Percentiles rank a stretch among this genome's conserved stretches.
phyloP scores from a whole-genome alignment of 2,888 invertebrate genomes.

The Diabrotica balteata region DNA sequence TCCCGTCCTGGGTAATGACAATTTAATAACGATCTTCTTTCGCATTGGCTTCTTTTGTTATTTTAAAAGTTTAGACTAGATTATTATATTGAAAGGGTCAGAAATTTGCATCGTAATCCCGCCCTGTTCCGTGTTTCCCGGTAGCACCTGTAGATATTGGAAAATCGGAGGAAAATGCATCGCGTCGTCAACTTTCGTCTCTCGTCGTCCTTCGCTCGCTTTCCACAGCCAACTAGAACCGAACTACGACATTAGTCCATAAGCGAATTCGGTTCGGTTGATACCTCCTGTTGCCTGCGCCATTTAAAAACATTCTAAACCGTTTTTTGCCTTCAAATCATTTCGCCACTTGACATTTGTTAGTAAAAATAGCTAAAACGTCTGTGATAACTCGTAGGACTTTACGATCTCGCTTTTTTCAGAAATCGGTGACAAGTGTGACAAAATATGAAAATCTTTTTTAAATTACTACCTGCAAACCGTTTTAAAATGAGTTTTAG shows the following conservation, averaged over 20 bases:
- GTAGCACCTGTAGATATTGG: constrained; percentile 48
- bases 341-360: not conserved
- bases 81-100: too few species aligned
- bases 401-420: not conserved
- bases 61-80: too few species aligned
- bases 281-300: constrained; percentile 13
- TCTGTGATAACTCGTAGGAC: constrained; percentile 11
- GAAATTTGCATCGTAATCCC: not conserved
- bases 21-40: too few species aligned
- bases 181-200: constrained; percentile 36
- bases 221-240: constrained; percentile 36
- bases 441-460: not conserved
- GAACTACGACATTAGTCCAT: constrained; percentile 41
- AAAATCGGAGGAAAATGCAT: constrained; percentile 39
- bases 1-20: too few species aligned
- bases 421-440: not conserved
- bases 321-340: constrained; percentile 8
- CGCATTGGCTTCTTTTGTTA: too few species aligned
- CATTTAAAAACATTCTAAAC: constrained; percentile 13
- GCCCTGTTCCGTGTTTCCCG: constrained; percentile 27
- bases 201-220: constrained; percentile 33
- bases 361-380: not conserved
- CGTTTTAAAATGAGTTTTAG: constrained; percentile 1
- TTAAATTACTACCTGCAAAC: not conserved
- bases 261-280: constrained; percentile 39